Conservation (phyloP, 2,888 invertebrate genomes). For the Spialia ferax region DNA sequence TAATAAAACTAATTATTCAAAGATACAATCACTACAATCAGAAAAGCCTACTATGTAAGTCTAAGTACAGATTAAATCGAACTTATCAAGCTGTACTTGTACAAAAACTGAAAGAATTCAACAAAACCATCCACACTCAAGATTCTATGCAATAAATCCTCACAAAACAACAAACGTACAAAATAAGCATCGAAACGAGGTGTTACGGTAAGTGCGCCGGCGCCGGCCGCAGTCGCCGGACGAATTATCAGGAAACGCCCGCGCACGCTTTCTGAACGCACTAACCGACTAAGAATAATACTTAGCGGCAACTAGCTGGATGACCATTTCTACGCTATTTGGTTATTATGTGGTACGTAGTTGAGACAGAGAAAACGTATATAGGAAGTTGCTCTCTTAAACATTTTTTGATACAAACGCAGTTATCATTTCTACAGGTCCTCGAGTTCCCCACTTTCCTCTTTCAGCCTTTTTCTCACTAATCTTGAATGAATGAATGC, state of each 20-base stretch:
- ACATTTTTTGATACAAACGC: neutral
- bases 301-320: conserved; percentile 63
- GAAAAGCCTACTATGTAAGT: too few species aligned
- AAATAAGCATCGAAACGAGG: conserved; percentile 46
- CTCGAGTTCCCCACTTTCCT: too few species aligned
- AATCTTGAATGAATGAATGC: too few species aligned
- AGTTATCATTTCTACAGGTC: neutral
- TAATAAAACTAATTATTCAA: neutral
- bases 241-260: conserved; percentile 77
- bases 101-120: neutral
- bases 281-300: conserved; percentile 75
- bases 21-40: neutral
- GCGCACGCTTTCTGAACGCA: conserved; percentile 84
- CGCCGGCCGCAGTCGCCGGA: conserved; percentile 56
- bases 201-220: conserved; percentile 66
- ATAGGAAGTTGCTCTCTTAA: neutral
- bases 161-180: conserved; percentile 38
- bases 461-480: too few species aligned
- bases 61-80: neutral
- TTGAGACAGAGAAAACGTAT: neutral
- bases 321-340: conserved; percentile 48
- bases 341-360: neutral
- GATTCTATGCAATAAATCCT: conserved; percentile 35
- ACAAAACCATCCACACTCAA: conserved; percentile 14
- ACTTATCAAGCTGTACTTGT: neutral